Conservation (phyloP, 1,140 invertebrate genomes). For the Octopus sinensis region DNA sequence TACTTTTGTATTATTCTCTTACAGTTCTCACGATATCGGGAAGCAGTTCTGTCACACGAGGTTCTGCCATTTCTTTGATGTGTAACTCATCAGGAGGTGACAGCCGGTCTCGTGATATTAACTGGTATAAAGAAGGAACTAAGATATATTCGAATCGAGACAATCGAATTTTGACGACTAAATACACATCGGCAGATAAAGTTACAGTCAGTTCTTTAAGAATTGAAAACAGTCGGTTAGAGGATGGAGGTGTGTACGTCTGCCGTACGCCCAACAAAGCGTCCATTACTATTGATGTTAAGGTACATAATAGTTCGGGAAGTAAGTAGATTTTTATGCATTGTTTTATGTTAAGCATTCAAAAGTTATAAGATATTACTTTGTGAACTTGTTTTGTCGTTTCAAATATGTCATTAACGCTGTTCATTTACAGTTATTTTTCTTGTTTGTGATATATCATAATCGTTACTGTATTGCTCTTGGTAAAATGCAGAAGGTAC, state of each 20-base stretch:
- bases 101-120: not conserved
- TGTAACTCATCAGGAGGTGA: constrained; percentile 10
- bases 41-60: not conserved
- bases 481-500: no score
- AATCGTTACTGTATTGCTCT: no score
- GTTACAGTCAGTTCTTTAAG: not conserved
- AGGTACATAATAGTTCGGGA: constrained; percentile 2
- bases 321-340: not conserved
- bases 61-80: not conserved
- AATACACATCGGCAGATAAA: constrained; percentile 5
- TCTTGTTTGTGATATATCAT: no score
- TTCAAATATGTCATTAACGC: no score
- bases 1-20: not conserved
- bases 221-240: constrained; percentile 1
- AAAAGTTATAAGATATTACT: no score
- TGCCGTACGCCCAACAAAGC: constrained; percentile 6
- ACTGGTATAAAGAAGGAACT: constrained; percentile 10
- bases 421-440: no score
- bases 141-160: not conserved
- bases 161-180: constrained; percentile 8
- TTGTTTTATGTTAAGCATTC: no score
- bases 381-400: no score
- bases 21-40: constrained; percentile 6
- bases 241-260: not conserved
- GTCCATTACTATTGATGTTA: not conserved